These are phyloP conservation scores for Petroica traversi DNA, from an alignment of 2,113 vertebrate species.

Conservation along the genomic window DNA sequence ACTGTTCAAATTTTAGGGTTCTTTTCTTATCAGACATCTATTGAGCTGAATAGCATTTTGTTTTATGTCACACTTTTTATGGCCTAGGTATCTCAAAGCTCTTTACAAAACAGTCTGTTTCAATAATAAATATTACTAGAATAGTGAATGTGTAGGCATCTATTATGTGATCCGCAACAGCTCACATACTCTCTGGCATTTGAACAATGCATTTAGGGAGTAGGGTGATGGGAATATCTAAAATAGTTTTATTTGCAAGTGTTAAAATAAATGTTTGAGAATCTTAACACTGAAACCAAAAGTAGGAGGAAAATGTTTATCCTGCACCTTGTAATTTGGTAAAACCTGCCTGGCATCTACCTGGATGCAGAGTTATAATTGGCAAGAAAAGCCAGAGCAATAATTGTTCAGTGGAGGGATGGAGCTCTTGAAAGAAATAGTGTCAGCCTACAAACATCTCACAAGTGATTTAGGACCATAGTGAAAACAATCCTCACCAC, in stretches of 20 bases:
- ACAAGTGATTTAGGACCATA: background rate
- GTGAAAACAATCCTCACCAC: background rate
- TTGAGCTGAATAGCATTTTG: slow-evolving; percentile 64
- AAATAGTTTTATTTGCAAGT: slow-evolving; percentile 7
- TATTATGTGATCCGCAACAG: slow-evolving; percentile 53
- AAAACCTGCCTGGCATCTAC: background rate
- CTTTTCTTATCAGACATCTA: slow-evolving; percentile 58
- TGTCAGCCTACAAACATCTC: background rate
- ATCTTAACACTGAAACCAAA: background rate
- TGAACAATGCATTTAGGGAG: slow-evolving; percentile 23
- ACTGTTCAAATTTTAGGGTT: slow-evolving; percentile 64
- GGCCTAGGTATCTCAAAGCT: slow-evolving; percentile 40
- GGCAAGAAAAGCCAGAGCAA: background rate
- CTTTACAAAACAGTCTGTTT: slow-evolving; percentile 50
- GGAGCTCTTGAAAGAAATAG: background rate
- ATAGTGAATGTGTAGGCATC: slow-evolving; percentile 23
- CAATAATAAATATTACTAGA: slow-evolving; percentile 37
- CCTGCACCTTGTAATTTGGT: background rate
- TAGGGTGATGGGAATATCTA: background rate
- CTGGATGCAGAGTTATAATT: background rate
- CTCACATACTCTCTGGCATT: slow-evolving; percentile 1
- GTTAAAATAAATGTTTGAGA: slow-evolving; percentile 17
- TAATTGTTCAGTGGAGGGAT: background rate
- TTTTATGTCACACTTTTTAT: slow-evolving; percentile 50
- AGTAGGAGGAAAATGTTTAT: slow-evolving; percentile 16